Evolutionary conservation across 2,888 invertebrate species (phyloP).

Genomic region (Drepanosiphum platanoidis): DNA sequence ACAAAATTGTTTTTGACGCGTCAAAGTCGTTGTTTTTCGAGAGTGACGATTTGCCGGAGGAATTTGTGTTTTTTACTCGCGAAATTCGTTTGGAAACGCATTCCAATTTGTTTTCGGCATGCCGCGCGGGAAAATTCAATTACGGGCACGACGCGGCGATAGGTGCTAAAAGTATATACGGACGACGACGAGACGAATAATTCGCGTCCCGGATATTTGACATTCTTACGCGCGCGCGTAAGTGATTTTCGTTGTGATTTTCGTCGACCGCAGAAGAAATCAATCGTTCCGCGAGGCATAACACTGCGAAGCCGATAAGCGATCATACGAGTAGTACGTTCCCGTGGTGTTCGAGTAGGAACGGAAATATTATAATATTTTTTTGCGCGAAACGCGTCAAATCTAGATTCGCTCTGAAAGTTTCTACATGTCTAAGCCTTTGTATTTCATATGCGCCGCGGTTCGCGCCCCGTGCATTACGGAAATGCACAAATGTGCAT

Average conservation of each 20-base stretch:
- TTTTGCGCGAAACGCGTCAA: background rate
- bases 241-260: conserved; percentile 13
- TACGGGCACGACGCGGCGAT: background rate
- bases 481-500: too few species aligned
- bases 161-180: conserved; percentile 23
- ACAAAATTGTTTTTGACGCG: background rate
- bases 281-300: background rate
- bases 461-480: too few species aligned
- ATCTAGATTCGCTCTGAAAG: background rate
- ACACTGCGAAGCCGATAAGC: too few species aligned
- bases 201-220: background rate
- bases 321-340: too few species aligned
- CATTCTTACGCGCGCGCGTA: background rate
- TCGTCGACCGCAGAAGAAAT: background rate
- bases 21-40: background rate
- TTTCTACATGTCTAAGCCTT: background rate
- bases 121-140: conserved; percentile 25
- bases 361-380: background rate
- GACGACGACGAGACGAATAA: background rate
- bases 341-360: too few species aligned
- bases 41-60: background rate
- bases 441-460: background rate
- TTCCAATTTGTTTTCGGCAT: conserved; percentile 28
- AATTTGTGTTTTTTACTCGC: background rate
- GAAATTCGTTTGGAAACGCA: conserved; percentile 3